A percentile compares a stretch with the other conserved stretches of the same genome.
These are phyloP conservation scores for Apistogramma diplotaenia DNA, from an alignment of 2,113 vertebrate genomes.

Conservation along the genomic window DNA sequence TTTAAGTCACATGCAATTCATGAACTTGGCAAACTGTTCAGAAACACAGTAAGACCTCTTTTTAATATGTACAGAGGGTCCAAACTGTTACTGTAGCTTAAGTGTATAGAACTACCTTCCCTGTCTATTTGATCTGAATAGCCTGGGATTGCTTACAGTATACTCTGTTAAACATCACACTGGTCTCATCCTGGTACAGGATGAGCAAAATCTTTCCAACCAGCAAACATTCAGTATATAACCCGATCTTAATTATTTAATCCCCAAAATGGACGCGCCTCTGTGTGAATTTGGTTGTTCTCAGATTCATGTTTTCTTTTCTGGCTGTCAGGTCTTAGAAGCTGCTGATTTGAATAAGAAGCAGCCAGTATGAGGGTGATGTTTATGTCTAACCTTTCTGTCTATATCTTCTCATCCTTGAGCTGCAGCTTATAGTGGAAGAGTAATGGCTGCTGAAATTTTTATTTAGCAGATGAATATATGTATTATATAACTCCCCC, in stretches of 20 bases:
- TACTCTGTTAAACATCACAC: neutral
- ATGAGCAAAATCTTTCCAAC: neutral
- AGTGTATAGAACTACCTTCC: neutral
- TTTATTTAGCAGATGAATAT: constrained; percentile 57
- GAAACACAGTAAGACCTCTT: too few relatives aligned
- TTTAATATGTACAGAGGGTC: too few relatives aligned
- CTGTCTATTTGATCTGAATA: neutral
- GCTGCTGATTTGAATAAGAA: constrained; percentile 44
- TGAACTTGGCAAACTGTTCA: fast-evolving
- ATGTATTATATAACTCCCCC: constrained; percentile 46
- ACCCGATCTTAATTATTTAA: neutral
- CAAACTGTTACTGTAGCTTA: too few relatives aligned
- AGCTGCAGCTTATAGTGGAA: constrained; percentile 14
- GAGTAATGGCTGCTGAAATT: constrained; percentile 47
- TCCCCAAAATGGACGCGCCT: neutral
- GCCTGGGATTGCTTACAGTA: neutral
- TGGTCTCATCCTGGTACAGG: neutral
- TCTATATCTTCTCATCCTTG: constrained; percentile 16
- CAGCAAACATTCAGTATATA: neutral
- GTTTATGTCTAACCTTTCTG: neutral
- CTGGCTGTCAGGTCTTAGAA: neutral
- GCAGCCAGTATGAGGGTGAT: neutral
- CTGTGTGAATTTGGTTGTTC: neutral
- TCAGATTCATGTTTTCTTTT: neutral
- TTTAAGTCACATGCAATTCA: neutral